Percentiles rank a stretch among this genome's conserved stretches.
phyloP scores from a whole-genome alignment of 2,888 invertebrate species.

The Pandemis corylana region DNA sequence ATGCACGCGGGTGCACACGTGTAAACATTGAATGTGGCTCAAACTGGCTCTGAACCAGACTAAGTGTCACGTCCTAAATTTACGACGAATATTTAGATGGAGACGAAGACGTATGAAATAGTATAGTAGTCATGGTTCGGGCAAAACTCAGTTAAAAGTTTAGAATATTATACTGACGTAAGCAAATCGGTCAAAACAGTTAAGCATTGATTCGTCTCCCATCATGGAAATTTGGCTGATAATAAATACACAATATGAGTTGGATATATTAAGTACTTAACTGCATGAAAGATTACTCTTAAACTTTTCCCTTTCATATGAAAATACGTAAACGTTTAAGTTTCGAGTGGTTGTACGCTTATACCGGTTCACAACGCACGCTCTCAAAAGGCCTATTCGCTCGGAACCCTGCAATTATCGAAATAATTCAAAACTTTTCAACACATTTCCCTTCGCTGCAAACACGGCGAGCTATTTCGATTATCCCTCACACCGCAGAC shows the following conservation, averaged over 20 bases:
- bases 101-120: no score
- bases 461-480: conserved; percentile 21
- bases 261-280: no score
- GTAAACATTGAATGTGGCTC: neutral
- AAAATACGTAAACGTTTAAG: neutral
- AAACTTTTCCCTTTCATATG: neutral
- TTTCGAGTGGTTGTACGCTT: neutral
- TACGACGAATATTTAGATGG: no score
- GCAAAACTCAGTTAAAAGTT: no score
- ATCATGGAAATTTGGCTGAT: no score
- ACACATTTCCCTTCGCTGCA: neutral
- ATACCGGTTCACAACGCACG: neutral
- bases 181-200: no score
- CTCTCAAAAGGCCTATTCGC: neutral
- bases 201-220: no score
- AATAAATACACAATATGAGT: no score
- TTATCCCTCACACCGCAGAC: conserved; percentile 17
- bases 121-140: no score
- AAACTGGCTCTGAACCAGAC: no score
- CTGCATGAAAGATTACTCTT: neutral
- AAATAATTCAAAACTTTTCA: conserved; percentile 10
- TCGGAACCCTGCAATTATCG: conserved; percentile 1
- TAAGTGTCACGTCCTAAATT: no score
- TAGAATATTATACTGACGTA: no score
- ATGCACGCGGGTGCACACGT: conserved; percentile 10